phyloP scores from a whole-genome alignment of 2,888 invertebrate species.

The Boloria euphrosyne region DNA sequence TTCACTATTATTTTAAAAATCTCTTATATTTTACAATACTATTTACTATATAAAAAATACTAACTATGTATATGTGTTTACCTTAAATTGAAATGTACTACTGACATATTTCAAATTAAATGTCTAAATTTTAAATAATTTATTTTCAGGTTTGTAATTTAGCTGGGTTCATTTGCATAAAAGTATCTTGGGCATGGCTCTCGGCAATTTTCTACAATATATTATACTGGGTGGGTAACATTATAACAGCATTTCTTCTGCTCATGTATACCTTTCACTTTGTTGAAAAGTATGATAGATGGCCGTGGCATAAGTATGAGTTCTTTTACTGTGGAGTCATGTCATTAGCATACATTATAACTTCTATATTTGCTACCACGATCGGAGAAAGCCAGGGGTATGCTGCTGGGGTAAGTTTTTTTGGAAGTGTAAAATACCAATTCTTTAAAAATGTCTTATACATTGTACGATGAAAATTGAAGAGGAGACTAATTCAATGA shows the following conservation, averaged over 20 bases:
- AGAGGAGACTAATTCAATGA: neutral
- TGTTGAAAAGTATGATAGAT: slow-evolving; percentile 89
- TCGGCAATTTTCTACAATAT: slow-evolving; percentile 89
- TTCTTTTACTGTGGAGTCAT: slow-evolving; percentile 87
- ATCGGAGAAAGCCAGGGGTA: slow-evolving; percentile 82
- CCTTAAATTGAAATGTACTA: too few relatives aligned
- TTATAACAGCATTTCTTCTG: slow-evolving; percentile 88
- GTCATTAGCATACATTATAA: slow-evolving; percentile 87
- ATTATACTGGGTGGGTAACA: slow-evolving; percentile 90
- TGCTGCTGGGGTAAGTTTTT: slow-evolving; percentile 87
- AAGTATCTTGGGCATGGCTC: slow-evolving; percentile 83
- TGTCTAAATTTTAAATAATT: neutral
- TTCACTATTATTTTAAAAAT: too few relatives aligned
- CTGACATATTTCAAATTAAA: too few relatives aligned
- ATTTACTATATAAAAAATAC: too few relatives aligned
- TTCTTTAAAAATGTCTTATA: too few relatives aligned
- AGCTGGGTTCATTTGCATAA: slow-evolving; percentile 91
- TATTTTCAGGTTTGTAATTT: slow-evolving; percentile 84
- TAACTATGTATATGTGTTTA: too few relatives aligned
- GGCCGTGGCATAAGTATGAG: slow-evolving; percentile 93
- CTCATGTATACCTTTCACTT: slow-evolving; percentile 91
- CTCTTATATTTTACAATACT: too few relatives aligned
- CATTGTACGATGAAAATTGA: neutral
- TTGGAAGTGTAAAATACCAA: neutral
- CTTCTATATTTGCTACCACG: slow-evolving; percentile 87